These are phyloP conservation scores for Semicossyphus pulcher DNA, from an alignment of 2,113 vertebrate genomes.

Conservation along the genomic window DNA sequence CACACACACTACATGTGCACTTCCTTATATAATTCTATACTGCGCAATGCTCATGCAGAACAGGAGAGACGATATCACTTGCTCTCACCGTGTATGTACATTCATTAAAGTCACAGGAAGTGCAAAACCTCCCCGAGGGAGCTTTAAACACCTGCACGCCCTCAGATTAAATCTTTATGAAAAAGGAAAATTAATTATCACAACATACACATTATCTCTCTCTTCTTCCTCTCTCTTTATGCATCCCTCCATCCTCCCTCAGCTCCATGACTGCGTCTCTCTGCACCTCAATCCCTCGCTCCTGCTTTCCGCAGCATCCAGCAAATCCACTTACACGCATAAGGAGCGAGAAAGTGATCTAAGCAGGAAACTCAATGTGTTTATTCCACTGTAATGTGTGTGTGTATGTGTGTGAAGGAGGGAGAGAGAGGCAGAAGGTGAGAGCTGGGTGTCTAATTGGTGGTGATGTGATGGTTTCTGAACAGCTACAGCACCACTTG, in stretches of 20 bases:
- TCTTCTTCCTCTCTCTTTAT: too few relatives aligned
- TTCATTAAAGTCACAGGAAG: not conserved
- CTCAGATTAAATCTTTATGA: not conserved
- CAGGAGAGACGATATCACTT: too few relatives aligned
- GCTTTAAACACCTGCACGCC: not conserved
- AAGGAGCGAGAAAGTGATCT: not conserved
- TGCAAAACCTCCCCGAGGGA: not conserved
- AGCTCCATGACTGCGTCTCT: not conserved
- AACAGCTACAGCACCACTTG: not conserved
- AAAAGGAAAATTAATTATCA: not conserved
- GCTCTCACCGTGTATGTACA: not conserved
- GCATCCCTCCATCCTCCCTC: not conserved
- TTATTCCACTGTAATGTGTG: not conserved
- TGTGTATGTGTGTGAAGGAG: not conserved
- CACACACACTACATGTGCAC: not conserved
- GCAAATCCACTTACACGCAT: slow-evolving; percentile 18
- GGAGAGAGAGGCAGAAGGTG: too few relatives aligned
- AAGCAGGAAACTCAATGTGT: not conserved
- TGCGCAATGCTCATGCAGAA: not conserved
- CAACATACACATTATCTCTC: not conserved
- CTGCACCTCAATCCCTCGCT: not conserved
- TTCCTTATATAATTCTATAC: too few relatives aligned
- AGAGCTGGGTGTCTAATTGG: not conserved
- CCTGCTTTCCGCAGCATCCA: not conserved
- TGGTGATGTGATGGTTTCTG: not conserved